Base-by-base conservation (phyloP, 2,113 vertebrate genomes). In the Apteryx owenii region DNA sequence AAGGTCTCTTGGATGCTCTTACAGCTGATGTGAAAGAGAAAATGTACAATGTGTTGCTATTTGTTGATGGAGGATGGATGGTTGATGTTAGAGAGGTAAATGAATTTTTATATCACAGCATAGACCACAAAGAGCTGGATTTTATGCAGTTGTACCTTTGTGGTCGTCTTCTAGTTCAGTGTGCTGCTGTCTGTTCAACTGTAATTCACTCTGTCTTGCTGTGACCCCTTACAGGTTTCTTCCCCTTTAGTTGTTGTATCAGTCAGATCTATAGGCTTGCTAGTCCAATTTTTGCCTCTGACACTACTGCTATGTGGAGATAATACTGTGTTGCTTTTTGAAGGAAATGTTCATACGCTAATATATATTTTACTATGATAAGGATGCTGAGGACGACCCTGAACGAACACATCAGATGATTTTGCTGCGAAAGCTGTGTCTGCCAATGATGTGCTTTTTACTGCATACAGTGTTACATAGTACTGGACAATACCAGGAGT, bases 11-110 rank as follows among this genome's bases (percentile, higher is more conserved):
- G 89, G 98, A 99, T 80, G 98, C 98, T 36, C 96, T 99, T 58
- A 99, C 99, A 18, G 98, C 99, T 89, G 99, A 99, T 12, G 99
- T 99, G 80, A 99, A 99, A 88, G 99, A 99, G 71, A 99, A 99
- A 71, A 99, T 99, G 97, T 99, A 99, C 96, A 99, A 99, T 14
- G 99, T 99, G 88, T 98, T 99, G 88, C 98, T 99, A 64, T 99
- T 99, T 77, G 99, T 99, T 11, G 99, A 99, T 46, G 99, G 99
- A 95, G 99, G 99, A 51, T 99, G 99, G 99, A 99, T 99, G 99
- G 99, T 99, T 28, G 99, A 99, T 91, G 99, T 99, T 92, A 98
- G 99, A 98, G 98, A 99, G 99, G 99, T 99, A 93, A 97, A 53
- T 28, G 2, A 29, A 38, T 68, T 58, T 66, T 58, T 80, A 1